These are phyloP conservation scores for Eublepharis macularius DNA, from an alignment of 2,113 vertebrate species.

Conservation along the genomic window DNA sequence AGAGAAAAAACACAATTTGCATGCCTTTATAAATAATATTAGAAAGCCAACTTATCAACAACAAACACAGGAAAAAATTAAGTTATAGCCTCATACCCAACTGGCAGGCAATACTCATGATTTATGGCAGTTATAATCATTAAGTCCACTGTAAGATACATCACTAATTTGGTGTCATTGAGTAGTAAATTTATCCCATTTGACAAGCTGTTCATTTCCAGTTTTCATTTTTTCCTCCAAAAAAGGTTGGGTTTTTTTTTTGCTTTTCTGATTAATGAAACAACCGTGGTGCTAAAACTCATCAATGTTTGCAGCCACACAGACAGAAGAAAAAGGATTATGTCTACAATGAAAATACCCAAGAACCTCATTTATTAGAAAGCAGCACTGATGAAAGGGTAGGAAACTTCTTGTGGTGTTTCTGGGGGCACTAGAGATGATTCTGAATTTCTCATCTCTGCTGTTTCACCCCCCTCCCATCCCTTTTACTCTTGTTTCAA, in stretches of 20 bases:
- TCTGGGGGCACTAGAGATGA: too few species aligned
- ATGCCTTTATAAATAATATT: conserved; percentile 39
- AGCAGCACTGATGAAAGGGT: background rate
- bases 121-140: conserved; percentile 21
- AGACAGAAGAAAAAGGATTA: conserved; percentile 19
- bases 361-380: background rate
- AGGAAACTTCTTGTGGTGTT: too few species aligned
- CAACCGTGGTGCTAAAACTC: conserved; percentile 27
- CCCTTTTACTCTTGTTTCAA: too few species aligned
- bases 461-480: too few species aligned
- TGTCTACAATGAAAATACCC: conserved; percentile 10
- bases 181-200: background rate
- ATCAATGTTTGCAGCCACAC: background rate
- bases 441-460: too few species aligned
- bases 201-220: background rate
- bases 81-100: background rate
- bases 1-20: conserved; percentile 14
- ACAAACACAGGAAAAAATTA: conserved; percentile 19
- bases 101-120: conserved; percentile 10
- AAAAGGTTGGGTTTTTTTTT: conserved; percentile 25
- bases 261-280: conserved; percentile 17
- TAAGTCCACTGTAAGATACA: background rate
- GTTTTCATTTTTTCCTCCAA: background rate
- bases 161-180: conserved; percentile 35
- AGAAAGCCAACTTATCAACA: background rate